A percentile compares a stretch with the other conserved stretches of the same genome.
These are phyloP conservation scores for Noctua comes DNA, from an alignment of 2,888 invertebrate genomes.

Conservation along the genomic window DNA sequence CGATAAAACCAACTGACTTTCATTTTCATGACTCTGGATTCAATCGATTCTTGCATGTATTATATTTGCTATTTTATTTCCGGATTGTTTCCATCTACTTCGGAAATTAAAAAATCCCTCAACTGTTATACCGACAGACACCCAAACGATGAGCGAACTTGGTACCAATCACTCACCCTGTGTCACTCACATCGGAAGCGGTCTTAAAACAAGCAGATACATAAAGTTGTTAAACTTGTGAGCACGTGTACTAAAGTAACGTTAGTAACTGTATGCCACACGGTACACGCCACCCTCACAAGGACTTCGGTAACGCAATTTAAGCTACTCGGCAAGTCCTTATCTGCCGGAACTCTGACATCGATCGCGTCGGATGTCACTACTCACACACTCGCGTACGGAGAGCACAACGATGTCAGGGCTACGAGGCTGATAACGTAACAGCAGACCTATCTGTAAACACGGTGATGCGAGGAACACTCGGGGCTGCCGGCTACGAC, in stretches of 20 bases:
- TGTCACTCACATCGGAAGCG: neutral
- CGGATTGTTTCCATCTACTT: neutral
- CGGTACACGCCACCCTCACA: constrained; percentile 9
- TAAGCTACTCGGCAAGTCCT: constrained; percentile 19
- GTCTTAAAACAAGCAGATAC: neutral
- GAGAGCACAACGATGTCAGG: neutral
- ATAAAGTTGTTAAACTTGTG: neutral
- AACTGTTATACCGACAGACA: neutral
- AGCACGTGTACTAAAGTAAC: neutral
- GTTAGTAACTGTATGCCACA: neutral
- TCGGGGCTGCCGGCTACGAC: neutral
- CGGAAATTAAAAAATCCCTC: neutral
- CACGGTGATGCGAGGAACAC: neutral
- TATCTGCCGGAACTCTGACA: constrained; percentile 39
- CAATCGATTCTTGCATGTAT: neutral
- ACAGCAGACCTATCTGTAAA: constrained; percentile 1
- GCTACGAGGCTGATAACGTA: constrained; percentile 2
- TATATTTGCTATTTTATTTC: neutral
- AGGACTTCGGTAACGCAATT: constrained; percentile 15
- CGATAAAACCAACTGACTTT: neutral
- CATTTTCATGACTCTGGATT: neutral
- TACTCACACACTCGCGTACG: neutral
- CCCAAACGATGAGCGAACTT: neutral
- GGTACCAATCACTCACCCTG: neutral
- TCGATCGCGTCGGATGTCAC: constrained; percentile 37